phyloP scores from a whole-genome alignment of 2,113 vertebrate genomes.

The Uria aalge region DNA sequence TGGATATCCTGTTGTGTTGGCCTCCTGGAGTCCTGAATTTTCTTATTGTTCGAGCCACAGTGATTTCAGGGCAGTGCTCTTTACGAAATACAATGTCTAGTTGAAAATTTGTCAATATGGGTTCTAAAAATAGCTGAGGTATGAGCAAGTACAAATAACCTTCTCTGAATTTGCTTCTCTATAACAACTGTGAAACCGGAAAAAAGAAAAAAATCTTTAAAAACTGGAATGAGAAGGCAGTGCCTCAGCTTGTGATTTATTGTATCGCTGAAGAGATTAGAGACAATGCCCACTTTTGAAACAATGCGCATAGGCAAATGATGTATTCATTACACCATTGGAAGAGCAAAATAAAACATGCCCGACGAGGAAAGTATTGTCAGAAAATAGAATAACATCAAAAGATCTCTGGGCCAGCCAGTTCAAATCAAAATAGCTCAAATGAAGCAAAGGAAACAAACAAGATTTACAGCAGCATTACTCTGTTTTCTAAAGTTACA shows the following conservation, averaged over 20 bases:
- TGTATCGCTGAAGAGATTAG: constrained; percentile 9
- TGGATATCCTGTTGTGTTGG: constrained; percentile 75
- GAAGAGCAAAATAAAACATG: neutral
- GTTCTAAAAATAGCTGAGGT: constrained; percentile 69
- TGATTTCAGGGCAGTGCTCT: constrained; percentile 69
- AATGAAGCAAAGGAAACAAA: neutral
- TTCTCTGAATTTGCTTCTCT: constrained; percentile 35
- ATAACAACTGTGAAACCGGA: constrained; percentile 25
- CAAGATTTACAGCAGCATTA: neutral
- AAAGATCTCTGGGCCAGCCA: neutral
- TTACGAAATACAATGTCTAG: constrained; percentile 70
- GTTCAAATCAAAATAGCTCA: neutral
- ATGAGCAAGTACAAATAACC: constrained; percentile 59
- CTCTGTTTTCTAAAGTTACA: neutral
- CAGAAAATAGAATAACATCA: neutral
- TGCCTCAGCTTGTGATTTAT: constrained; percentile 18
- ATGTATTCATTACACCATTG: neutral
- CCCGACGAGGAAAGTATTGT: neutral
- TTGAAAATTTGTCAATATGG: constrained; percentile 68
- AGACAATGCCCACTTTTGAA: constrained; percentile 25
- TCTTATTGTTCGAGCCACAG: constrained; percentile 74
- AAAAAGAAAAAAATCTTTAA: constrained; percentile 19
- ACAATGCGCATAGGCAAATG: neutral
- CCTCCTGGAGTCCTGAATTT: constrained; percentile 70
- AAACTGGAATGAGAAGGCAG: constrained; percentile 11